Conservation (phyloP, 2,888 invertebrate genomes). For the Pollenia angustigena region DNA sequence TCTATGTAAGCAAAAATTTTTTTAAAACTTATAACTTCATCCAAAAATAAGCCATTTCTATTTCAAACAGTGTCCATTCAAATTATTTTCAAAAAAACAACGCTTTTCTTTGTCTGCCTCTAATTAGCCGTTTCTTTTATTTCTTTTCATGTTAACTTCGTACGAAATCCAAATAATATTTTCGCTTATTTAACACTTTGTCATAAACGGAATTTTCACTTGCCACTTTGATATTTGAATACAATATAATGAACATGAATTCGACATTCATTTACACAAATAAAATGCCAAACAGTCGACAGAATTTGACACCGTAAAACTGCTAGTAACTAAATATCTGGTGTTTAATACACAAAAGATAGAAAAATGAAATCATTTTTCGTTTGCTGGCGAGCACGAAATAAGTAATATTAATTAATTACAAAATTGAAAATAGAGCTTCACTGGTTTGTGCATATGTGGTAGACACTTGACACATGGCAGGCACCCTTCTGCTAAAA, state of each 20-base stretch:
- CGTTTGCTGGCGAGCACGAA: neutral
- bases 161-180: neutral
- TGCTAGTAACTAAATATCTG: constrained; percentile 33
- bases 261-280: constrained; percentile 33
- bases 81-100: too few species aligned
- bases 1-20: too few species aligned
- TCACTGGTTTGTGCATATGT: constrained; percentile 10
- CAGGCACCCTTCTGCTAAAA: constrained; percentile 27
- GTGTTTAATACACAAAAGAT: constrained; percentile 7
- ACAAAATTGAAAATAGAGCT: constrained; percentile 61
- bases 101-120: too few species aligned
- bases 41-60: too few species aligned
- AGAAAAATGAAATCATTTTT: neutral
- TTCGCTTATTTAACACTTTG: constrained; percentile 19
- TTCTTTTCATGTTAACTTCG: neutral
- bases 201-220: neutral
- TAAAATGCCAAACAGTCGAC: neutral
- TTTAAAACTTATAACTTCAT: too few species aligned
- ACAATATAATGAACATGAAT: constrained; percentile 37
- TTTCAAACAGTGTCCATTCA: too few species aligned
- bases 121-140: neutral
- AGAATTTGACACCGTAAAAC: constrained; percentile 55
- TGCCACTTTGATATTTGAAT: constrained; percentile 53
- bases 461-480: constrained; percentile 37
- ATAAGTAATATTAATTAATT: constrained; percentile 62